Evolutionary conservation across 2,888 invertebrate species (phyloP), one percentile per base, ranked within the genome.

Genomic region (Homarus gammarus): DNA sequence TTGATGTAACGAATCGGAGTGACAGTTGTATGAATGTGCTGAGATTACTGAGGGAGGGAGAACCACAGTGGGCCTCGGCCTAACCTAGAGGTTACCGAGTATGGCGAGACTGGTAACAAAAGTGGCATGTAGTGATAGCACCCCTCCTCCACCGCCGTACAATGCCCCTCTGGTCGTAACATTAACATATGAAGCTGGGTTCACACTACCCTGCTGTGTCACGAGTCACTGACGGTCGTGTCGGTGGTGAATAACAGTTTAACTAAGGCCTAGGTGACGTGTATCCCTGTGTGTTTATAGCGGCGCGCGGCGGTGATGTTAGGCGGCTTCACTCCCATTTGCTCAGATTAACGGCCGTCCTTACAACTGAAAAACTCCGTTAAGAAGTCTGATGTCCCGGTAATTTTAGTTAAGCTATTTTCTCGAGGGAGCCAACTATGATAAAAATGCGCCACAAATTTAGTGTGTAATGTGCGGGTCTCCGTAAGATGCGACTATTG

Each of bases 151-250:
- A 33, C 36, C 38, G 38, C 36, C 38, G 8, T 15, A 38, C 36
- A 79, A 51, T 79, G 38, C 36, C 64, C 27, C 64, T 64, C 6
- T 3, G 15, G 77, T 49, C 77, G 31, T 27, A 27, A 44, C 77
- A 44, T 77, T 77, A 77, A 44, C 77, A 77, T 77, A 77, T 77
- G 49, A 77, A 77, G 44, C 27, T 49, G 12, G 12, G 6, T 27
- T 27, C 77, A 27, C 78, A 49, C 78, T 36, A 33, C 56, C 78
- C 56, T 3, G 33, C 36, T 12, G 31, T 18, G 12, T 1, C 12
- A 36, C 31, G 2, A 10, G 2, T 77, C 78, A 22, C 18, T 18
- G 18, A 56, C 56, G 33, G 27, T 56, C 78, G 10, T 2, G 56
- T 33, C 12, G 0, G 40, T 40, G 10, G 12, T 78, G 56, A 78